These are phyloP conservation scores for Antrozous pallidus DNA, from an alignment of 2,797 vertebrate species.

Conservation along the genomic window DNA sequence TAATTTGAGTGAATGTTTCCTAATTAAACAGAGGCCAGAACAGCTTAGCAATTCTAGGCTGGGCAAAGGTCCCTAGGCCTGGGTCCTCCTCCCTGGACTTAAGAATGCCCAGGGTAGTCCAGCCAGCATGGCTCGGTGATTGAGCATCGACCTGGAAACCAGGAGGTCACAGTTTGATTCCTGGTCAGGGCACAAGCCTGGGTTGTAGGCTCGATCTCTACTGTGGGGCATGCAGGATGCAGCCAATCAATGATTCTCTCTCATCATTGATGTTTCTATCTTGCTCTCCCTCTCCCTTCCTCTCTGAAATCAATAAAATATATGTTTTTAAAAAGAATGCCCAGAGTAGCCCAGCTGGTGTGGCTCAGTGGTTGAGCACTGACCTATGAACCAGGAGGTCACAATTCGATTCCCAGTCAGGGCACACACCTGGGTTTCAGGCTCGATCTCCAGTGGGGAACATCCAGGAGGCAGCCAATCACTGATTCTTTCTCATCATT, in stretches of 20 bases:
- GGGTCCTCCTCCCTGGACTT: neutral
- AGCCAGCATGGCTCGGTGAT: too few relatives aligned
- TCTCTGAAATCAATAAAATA: too few relatives aligned
- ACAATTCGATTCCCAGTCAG: neutral
- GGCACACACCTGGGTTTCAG: neutral
- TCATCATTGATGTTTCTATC: too few relatives aligned
- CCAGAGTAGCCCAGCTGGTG: neutral
- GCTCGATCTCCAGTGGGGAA: neutral
- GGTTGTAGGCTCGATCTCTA: too few relatives aligned
- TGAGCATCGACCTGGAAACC: too few relatives aligned
- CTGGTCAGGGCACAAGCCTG: too few relatives aligned
- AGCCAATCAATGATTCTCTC: too few relatives aligned
- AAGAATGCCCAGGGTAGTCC: neutral
- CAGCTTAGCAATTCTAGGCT: neutral
- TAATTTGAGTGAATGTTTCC: slow-evolving; percentile 18
- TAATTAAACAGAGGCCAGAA: neutral
- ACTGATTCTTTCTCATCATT: neutral
- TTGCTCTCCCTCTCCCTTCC: too few relatives aligned
- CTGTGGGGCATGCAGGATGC: too few relatives aligned
- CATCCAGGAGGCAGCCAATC: neutral
- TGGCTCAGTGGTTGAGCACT: neutral
- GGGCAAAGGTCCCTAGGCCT: neutral
- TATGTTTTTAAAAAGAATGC: too few relatives aligned
- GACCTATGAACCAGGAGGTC: neutral
- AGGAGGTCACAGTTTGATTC: too few relatives aligned